These are phyloP conservation scores for Pachycephala philippinensis DNA, from an alignment of 2,113 vertebrate species.

Conservation along the genomic window DNA sequence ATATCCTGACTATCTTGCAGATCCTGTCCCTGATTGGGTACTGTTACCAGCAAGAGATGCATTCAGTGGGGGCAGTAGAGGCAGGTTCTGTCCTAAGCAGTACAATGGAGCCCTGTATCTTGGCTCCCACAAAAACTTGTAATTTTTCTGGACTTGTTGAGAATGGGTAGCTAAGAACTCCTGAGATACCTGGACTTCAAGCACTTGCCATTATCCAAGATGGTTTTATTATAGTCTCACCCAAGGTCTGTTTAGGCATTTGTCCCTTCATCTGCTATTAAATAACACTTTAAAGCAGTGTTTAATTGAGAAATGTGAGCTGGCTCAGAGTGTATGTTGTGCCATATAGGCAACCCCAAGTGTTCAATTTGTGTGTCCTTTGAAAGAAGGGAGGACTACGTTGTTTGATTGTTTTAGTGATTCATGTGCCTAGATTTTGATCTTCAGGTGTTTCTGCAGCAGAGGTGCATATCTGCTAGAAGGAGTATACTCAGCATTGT, in stretches of 20 bases:
- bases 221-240: not conserved
- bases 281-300: not conserved
- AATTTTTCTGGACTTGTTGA: not conserved
- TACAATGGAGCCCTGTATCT: not conserved
- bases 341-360: not conserved
- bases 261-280: not conserved
- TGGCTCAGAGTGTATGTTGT: not conserved
- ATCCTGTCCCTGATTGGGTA: not conserved
- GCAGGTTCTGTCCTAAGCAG: not conserved
- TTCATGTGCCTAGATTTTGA: not conserved
- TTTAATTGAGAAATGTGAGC: not conserved
- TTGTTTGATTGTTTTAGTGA: not conserved
- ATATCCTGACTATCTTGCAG: not conserved
- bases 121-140: not conserved
- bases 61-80: not conserved
- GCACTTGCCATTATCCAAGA: not conserved
- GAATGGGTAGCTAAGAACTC: not conserved
- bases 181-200: not conserved
- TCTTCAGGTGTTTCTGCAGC: not conserved
- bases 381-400: not conserved
- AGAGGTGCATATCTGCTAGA: not conserved
- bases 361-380: not conserved
- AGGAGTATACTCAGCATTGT: not conserved
- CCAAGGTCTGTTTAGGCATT: not conserved
- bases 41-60: not conserved